Evolutionary conservation across 2,888 invertebrate species (phyloP), one percentile per base, ranked within the genome.

Genomic region (Cosmia trapezina): DNA sequence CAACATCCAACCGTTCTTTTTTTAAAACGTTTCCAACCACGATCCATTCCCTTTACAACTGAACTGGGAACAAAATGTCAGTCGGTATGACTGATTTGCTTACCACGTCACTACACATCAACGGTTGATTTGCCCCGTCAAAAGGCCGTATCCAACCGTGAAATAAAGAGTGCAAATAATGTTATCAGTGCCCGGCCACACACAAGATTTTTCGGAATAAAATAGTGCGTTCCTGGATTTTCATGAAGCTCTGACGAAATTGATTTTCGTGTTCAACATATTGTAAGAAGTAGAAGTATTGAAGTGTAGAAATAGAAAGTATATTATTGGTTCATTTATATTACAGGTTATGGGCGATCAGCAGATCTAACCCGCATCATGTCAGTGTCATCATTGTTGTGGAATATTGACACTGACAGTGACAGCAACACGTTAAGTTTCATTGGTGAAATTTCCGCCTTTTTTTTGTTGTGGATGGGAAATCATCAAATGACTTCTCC

Each of bases 121-220:
- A 81, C 77, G 81, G 81, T 62, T 78, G 79, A 74, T 54, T 72
- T 70, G 66, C 59, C 54, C 70, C 57, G 74, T 70, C 80, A 79
- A 76, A 85, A 66, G 71, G 73, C 41, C 68, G 70, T 77, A 76
- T 70, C 77, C 63, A 77, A 80, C 73, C 86, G 77, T 86, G 80
- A 84, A 86, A 84, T 84, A 84, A 83, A 78, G 75, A 84, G 83
- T 84, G 78, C 56, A 81, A 86, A 86, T 83, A 86, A 82, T 83
- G 47, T 83, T 83, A 86, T 86, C 86, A 80, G 77, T 68, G 73
- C 62, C 66, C 28, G 28, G 1, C 3, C 70, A 59, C 78, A 77
- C 84, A 73, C 66, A 70, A 63, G 70, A 59, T 70, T 77, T 77
- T 83, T 64, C 22, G 22, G 54, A 69, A 68, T 76, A 81, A 64